Evolutionary conservation across 2,888 invertebrate species (phyloP).

Genomic region (Leucoptera coffeella): DNA sequence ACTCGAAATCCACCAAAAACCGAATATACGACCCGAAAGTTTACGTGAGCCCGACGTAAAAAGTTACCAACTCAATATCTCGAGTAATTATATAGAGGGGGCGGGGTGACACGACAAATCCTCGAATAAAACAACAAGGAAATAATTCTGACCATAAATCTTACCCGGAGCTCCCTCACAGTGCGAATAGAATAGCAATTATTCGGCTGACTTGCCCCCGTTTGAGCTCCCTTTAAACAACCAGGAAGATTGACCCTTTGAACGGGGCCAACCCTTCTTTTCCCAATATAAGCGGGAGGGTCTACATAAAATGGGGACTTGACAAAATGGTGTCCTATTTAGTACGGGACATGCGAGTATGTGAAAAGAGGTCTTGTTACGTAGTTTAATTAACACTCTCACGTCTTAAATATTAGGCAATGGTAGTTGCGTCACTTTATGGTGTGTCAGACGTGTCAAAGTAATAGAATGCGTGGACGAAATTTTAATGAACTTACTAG

Average conservation of each 20-base stretch:
- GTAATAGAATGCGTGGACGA: no score
- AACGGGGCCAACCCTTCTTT: not conserved
- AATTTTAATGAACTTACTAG: no score
- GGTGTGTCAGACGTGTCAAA: no score
- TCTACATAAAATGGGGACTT: not conserved
- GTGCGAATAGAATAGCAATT: conserved; percentile 55
- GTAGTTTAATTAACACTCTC: conserved; percentile 28
- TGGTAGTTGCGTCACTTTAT: no score
- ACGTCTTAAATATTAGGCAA: conserved; percentile 18
- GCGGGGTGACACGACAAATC: conserved; percentile 39
- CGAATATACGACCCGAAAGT: conserved; percentile 14
- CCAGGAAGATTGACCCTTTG: no score
- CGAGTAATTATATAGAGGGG: conserved; percentile 43
- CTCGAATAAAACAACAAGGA: conserved; percentile 53
- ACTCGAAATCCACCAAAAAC: conserved; percentile 20
- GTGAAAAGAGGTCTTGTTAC: conserved; percentile 16
- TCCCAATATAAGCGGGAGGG: not conserved
- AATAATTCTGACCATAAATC: conserved; percentile 50
- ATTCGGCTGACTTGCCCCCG: conserved; percentile 42
- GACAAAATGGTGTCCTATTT: conserved; percentile 2
- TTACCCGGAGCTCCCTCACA: conserved; percentile 19
- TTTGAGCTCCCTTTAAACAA: conserved; percentile 4
- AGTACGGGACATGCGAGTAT: conserved; percentile 3
- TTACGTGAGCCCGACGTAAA: conserved; percentile 25
- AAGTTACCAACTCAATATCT: conserved; percentile 36